phyloP scores from a whole-genome alignment of 2,113 vertebrate genomes.

The Chaetorhynchus papuensis region DNA sequence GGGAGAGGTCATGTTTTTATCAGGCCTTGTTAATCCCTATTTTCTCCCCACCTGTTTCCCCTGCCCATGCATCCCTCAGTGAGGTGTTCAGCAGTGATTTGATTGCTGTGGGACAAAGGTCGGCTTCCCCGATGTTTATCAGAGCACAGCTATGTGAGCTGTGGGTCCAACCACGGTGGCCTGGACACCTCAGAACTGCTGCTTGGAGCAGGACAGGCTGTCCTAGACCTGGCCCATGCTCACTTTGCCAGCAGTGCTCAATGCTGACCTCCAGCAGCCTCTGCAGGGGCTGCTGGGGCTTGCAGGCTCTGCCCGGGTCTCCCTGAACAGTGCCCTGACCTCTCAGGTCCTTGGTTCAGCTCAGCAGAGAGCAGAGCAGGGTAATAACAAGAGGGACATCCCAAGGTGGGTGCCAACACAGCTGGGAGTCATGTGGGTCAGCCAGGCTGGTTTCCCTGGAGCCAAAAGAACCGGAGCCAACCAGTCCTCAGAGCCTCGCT shows the following conservation, averaged over 20 bases:
- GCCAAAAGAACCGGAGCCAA: background rate
- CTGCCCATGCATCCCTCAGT: background rate
- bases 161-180: background rate
- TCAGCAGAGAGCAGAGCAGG: background rate
- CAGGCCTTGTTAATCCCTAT: background rate
- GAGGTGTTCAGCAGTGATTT: background rate
- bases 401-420: background rate
- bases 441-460: background rate
- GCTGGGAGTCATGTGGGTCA: background rate
- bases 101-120: background rate
- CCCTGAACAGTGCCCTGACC: background rate
- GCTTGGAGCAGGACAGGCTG: background rate
- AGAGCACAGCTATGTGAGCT: background rate
- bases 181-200: background rate
- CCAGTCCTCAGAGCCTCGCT: background rate
- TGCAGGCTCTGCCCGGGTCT: accelerated
- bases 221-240: background rate
- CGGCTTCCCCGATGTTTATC: accelerated
- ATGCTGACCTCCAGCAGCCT: background rate
- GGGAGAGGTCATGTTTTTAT: background rate
- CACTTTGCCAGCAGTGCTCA: background rate
- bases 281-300: background rate
- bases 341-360: background rate
- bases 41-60: background rate
- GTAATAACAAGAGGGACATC: background rate